phyloP scores from a whole-genome alignment of 2,888 invertebrate species.

The Heliconius charithonia region DNA sequence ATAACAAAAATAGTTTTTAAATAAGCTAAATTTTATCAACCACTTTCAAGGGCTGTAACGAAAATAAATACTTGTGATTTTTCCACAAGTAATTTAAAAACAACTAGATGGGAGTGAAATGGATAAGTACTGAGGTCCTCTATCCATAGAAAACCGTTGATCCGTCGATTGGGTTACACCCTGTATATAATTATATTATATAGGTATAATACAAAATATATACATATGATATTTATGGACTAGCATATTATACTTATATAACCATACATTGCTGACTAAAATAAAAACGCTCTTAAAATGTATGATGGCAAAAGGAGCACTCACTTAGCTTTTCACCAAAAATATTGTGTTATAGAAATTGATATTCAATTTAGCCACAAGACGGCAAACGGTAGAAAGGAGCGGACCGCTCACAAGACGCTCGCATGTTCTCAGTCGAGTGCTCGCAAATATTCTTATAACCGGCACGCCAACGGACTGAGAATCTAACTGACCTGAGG shows the following conservation, averaged over 20 bases:
- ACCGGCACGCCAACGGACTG: conserved; percentile 44
- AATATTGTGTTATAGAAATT: conserved; percentile 42
- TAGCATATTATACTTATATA: neutral
- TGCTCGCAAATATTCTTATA: conserved; percentile 51
- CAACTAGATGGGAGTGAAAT: too few relatives aligned
- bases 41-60: too few relatives aligned
- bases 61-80: too few relatives aligned
- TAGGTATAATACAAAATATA: too few relatives aligned
- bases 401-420: conserved; percentile 44
- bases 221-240: too few relatives aligned
- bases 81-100: too few relatives aligned
- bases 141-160: too few relatives aligned
- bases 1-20: too few relatives aligned
- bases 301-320: conserved; percentile 30
- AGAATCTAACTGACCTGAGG: conserved; percentile 44
- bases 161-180: too few relatives aligned
- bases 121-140: too few relatives aligned
- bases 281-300: neutral
- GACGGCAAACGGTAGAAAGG: conserved; percentile 46
- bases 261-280: neutral
- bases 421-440: conserved; percentile 51
- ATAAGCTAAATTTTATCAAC: too few relatives aligned
- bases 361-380: conserved; percentile 49
- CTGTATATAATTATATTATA: too few relatives aligned
- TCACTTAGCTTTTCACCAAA: conserved; percentile 31